Evolutionary conservation across 2,888 invertebrate species (phyloP).

Genomic region (Formica aserva): DNA sequence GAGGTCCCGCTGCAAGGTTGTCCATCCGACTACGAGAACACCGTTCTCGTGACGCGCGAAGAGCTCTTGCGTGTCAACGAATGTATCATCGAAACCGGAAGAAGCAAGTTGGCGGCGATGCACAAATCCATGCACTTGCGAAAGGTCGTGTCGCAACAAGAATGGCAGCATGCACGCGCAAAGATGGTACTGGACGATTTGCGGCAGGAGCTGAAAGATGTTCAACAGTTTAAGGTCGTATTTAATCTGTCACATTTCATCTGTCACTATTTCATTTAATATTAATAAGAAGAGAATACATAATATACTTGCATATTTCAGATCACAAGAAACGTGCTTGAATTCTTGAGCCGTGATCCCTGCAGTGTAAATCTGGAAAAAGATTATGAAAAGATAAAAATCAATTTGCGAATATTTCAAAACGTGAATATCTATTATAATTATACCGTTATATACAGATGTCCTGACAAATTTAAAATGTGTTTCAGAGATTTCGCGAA

Average conservation of each 20-base stretch:
- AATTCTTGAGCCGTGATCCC: slow-evolving; percentile 69
- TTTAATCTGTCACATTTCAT: not conserved
- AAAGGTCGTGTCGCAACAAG: slow-evolving; percentile 75
- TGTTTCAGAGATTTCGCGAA: slow-evolving; percentile 67
- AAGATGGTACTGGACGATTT: slow-evolving; percentile 78
- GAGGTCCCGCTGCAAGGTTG: slow-evolving; percentile 67
- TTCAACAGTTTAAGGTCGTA: slow-evolving; percentile 79
- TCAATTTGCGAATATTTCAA: slow-evolving; percentile 34
- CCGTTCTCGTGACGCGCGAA: slow-evolving; percentile 70
- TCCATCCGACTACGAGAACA: slow-evolving; percentile 69
- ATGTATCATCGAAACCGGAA: slow-evolving; percentile 77
- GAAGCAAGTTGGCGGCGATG: slow-evolving; percentile 80
- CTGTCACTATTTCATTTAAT: not conserved
- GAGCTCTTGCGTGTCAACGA: slow-evolving; percentile 71
- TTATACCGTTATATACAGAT: not conserved
- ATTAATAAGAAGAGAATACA: not conserved
- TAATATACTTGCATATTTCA: slow-evolving; percentile 55
- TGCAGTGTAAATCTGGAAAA: slow-evolving; percentile 56
- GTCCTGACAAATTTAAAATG: not conserved
- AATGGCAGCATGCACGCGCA: slow-evolving; percentile 82
- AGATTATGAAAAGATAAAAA: slow-evolving; percentile 56
- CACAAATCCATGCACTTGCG: slow-evolving; percentile 75
- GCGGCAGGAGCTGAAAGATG: slow-evolving; percentile 73
- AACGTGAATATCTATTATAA: slow-evolving; percentile 51
- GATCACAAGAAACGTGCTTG: slow-evolving; percentile 80